Percentiles rank a stretch among this genome's conserved stretches.
phyloP scores from a whole-genome alignment of 2,888 invertebrate species.

The Drosophila kanekoi region DNA sequence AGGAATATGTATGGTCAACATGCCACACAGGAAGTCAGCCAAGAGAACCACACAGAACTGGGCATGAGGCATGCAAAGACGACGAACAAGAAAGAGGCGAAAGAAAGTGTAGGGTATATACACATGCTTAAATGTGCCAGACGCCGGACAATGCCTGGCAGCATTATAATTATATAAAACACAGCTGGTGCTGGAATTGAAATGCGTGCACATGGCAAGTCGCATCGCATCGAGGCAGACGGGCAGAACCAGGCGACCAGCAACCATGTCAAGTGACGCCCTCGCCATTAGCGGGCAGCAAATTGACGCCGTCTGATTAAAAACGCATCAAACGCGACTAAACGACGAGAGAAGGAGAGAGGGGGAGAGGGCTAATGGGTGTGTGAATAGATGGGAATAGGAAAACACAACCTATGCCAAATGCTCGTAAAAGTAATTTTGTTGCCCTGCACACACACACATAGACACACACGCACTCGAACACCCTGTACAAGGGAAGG shows the following conservation, averaged over 20 bases:
- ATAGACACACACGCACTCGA: conserved; percentile 10
- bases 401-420: conserved; percentile 66
- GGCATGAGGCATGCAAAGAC: conserved; percentile 7
- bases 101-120: conserved; percentile 3
- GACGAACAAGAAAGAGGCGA: background rate
- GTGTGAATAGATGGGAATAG: conserved; percentile 31
- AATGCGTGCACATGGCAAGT: conserved; percentile 36
- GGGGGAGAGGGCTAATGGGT: conserved; percentile 2
- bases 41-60: conserved; percentile 19
- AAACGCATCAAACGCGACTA: conserved; percentile 70
- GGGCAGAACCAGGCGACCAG: conserved; percentile 13
- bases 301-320: conserved; percentile 73
- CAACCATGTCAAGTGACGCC: conserved; percentile 45
- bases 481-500: conserved; percentile 47
- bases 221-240: background rate
- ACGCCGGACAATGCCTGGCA: conserved; percentile 8
- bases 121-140: conserved; percentile 3
- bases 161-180: conserved; percentile 42
- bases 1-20: conserved; percentile 26
- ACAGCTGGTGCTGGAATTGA: conserved; percentile 37
- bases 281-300: conserved; percentile 51
- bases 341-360: conserved; percentile 28
- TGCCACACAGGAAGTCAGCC: conserved; percentile 32
- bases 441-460: conserved; percentile 38
- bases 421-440: conserved; percentile 71